Evolutionary conservation across 2,797 vertebrate genomes (phyloP).

Genomic region (Yasuhikotakia modesta): DNA sequence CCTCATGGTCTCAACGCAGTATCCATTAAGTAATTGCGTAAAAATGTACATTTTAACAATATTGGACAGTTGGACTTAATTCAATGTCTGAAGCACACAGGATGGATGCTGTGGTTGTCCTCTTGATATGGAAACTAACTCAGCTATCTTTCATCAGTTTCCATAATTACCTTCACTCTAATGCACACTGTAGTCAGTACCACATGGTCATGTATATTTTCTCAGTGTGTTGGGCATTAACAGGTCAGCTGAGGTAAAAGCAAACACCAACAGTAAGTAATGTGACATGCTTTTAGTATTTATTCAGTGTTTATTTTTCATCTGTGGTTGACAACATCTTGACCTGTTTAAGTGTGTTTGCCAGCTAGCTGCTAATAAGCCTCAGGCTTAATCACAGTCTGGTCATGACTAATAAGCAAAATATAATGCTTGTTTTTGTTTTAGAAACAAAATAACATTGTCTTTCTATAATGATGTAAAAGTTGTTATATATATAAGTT

Average conservation of each 20-base stretch:
- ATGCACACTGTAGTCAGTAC: slow-evolving; percentile 4
- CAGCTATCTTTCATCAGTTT: slow-evolving; percentile 76
- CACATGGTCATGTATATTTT: not conserved
- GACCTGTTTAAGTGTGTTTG: not conserved
- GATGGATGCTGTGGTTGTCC: slow-evolving; percentile 81
- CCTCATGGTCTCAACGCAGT: too few species aligned
- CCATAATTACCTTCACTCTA: slow-evolving; percentile 69
- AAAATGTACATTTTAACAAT: not conserved
- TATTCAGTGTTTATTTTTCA: not conserved
- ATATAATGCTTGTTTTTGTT: not conserved
- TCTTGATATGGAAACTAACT: slow-evolving; percentile 77
- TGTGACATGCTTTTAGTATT: not conserved
- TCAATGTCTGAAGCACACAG: slow-evolving; percentile 67
- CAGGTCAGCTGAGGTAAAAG: not conserved
- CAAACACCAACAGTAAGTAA: not conserved
- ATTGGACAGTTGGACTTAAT: not conserved
- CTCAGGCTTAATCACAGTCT: not conserved
- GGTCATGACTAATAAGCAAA: not conserved
- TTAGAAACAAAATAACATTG: too few species aligned
- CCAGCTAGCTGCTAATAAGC: not conserved
- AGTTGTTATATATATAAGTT: too few species aligned
- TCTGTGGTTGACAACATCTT: not conserved
- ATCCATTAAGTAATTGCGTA: too few species aligned
- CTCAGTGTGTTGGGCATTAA: not conserved
- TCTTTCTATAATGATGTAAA: too few species aligned